Percentiles rank a stretch among this genome's conserved stretches.
phyloP scores from a whole-genome alignment of 1,140 invertebrate species.

The Belonocnema kinseyi region DNA sequence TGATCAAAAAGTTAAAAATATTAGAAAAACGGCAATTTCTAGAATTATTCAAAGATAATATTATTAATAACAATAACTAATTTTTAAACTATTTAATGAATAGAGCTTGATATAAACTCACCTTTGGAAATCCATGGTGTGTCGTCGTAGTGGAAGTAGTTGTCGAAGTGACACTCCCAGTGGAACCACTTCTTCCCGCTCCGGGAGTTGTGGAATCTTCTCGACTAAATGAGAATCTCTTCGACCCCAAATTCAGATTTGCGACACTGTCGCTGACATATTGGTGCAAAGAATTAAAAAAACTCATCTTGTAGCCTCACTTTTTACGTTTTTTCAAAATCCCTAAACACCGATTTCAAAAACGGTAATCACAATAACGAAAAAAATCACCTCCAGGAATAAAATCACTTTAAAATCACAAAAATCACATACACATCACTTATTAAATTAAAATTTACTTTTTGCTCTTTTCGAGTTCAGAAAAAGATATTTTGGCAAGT shows the following conservation, averaged over 20 bases:
- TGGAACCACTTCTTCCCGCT: slow-evolving; percentile 66
- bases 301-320: slow-evolving; percentile 81
- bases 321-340: slow-evolving; percentile 1
- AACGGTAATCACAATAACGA: not conserved
- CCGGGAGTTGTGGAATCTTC: slow-evolving; percentile 76
- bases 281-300: slow-evolving; percentile 87
- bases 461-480: not conserved
- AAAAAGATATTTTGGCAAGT: not conserved
- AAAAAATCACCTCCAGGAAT: not conserved
- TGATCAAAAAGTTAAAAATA: no score
- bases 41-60: no score
- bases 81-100: not conserved
- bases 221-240: slow-evolving; percentile 83
- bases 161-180: slow-evolving; percentile 59
- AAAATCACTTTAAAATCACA: not conserved
- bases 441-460: not conserved
- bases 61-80: no score
- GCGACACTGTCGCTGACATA: slow-evolving; percentile 86
- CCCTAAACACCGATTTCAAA: not conserved
- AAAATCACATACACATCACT: not conserved
- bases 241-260: slow-evolving; percentile 84
- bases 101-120: slow-evolving; percentile 40
- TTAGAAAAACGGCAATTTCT: no score
- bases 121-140: slow-evolving; percentile 68
- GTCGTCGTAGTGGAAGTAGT: slow-evolving; percentile 64